Evolutionary conservation across 1,140 invertebrate species (phyloP), one percentile per base, ranked within the genome.

Genomic region (Halictus rubicundus): DNA sequence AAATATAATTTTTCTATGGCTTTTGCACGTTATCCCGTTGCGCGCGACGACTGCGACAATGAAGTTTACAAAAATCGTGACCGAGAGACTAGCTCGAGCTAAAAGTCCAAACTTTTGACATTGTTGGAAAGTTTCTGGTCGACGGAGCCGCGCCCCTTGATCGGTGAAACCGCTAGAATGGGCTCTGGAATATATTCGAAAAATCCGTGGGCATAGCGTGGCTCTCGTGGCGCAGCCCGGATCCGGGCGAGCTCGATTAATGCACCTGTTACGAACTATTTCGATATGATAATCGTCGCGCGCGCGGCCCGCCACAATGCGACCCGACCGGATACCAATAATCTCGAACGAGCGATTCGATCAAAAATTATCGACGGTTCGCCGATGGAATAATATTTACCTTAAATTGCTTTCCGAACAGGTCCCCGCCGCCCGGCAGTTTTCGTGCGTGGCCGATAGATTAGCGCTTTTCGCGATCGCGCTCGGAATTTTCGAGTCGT

Each of bases 191-290:
- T 46, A 73, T 73, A 64, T 63, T 78, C 61, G 54, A 57, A 73
- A 65, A 79, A 66, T 65, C 52, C 1, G 7, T 7, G 54, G 21
- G 7, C n/a, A 14, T 0, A 14, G 42, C 37, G 46, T 46, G 32
- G 32, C 57, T 4, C 4, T 54, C 76, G 32, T n/a, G 37, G 27
- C n/a, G 64, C 52, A 68, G 37, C 63, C 60, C 74, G 59, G 16
- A 21, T 21, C 16, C 60, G 57, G 80, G 61, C 60, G 21, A 54
- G 79, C 52, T 71, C 80, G 83, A 86, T 82, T 82, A 82, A 86
- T 86, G 84, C 82, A 79, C 83, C 69, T 63, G 83, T 76, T 86
- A 78, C 83, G 57, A 70, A 84, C 84, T 81, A 86, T 85, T 85
- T 79, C 71, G 83, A 70, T 79, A 72, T 60, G 81, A 82, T 84